Evolutionary conservation across 1,140 invertebrate species (phyloP), one percentile per base, ranked within the genome.

Genomic region (Pogonomyrmex californicus): DNA sequence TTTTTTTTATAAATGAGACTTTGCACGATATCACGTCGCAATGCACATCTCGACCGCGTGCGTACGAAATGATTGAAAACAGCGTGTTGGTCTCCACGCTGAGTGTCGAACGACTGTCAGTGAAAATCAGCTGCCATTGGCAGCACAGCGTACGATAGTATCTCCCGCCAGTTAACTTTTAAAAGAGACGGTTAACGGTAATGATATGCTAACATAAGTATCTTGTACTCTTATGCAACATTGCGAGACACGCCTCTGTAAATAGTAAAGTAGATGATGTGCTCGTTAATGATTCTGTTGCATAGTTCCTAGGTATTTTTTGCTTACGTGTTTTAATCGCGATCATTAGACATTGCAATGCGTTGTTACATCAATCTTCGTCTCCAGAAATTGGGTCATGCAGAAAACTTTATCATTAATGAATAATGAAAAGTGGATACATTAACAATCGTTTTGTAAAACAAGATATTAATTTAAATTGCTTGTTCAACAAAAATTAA

Each of bases 91-190:
- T 81, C 78, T 62, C 66, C 51, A 66, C 77, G 73, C 62, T 51
- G 90, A 49, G 63, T 56, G 33, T 87, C 58, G 86, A 71, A 49
- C 71, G 76, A 91, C 90, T 91, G 90, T 91, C 81, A 88, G 78
- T 81, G 33, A 49, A 77, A 88, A 81, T 91, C 54, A 66, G 30
- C 62, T 87, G 75, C 56, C 63, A 88, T 56, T 58, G 58, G 63
- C 62, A 87, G 33, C 65, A 33, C 68, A 88, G 79, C 66, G 30
- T 54, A 82, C 83, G 62, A 73, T 36, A 68, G 54, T 51, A 60
- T 81, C 70, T 87, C 85, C 76, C 65, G 75, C 75, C 62, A 85
- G 62, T 78, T 75, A 79, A 83, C 78, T 76, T 90, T 89, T 90
- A 68, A 87, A 56, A 56, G 66, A 65, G 71, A 56, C 49, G 47